Conservation (phyloP, 2,797 vertebrate species). For the Lagocephalus sceleratus region DNA sequence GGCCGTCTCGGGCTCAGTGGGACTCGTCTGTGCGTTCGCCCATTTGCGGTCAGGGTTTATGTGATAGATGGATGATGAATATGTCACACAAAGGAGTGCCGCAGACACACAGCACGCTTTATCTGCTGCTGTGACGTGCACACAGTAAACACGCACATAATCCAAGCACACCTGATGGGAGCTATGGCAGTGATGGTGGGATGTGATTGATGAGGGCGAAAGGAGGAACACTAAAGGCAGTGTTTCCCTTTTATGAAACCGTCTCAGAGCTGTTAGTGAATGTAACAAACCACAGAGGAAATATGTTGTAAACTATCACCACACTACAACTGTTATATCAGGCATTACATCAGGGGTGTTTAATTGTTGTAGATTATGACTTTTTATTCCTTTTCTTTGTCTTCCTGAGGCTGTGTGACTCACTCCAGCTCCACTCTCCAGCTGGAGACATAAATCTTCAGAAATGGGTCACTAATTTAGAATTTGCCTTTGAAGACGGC, state of each 20-base stretch:
- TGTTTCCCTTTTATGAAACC: conserved; percentile 38
- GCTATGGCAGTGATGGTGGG: conserved; percentile 65
- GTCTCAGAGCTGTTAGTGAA: conserved; percentile 19
- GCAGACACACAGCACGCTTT: conserved; percentile 68
- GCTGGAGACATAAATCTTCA: neutral
- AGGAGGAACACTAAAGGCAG: conserved; percentile 67
- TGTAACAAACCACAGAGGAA: no score
- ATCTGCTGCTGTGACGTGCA: conserved; percentile 61
- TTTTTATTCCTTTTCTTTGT: neutral
- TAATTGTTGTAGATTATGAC: no score
- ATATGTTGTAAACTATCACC: no score
- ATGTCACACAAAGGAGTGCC: conserved; percentile 64
- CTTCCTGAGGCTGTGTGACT: neutral
- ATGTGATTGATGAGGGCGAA: conserved; percentile 59
- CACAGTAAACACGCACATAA: conserved; percentile 27
- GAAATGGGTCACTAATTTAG: conserved; percentile 4
- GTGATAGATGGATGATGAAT: conserved; percentile 26
- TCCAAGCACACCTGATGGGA: conserved; percentile 62
- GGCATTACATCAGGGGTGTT: no score
- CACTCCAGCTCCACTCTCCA: neutral
- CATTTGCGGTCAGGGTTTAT: conserved; percentile 19
- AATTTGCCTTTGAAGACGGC: neutral
- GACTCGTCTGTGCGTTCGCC: conserved; percentile 13
- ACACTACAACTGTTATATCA: no score
- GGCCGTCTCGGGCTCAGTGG: conserved; percentile 15